Percentiles rank a stretch among this genome's conserved stretches.
phyloP scores from a whole-genome alignment of 2,113 vertebrate species.

The Podilymbus podiceps region DNA sequence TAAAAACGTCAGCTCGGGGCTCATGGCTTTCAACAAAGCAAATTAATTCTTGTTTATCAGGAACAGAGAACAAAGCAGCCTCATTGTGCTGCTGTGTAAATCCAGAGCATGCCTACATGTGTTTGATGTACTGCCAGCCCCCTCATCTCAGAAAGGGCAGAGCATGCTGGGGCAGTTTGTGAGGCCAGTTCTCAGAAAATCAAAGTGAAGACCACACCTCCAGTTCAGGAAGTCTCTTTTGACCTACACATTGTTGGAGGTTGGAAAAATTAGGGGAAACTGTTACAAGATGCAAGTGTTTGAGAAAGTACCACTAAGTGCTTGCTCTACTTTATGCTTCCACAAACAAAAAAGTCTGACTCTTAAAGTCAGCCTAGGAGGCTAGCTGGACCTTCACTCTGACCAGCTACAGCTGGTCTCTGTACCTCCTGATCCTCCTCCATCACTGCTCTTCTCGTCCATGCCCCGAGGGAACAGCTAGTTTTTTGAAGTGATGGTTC shows the following conservation, averaged over 20 bases:
- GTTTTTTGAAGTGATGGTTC: not conserved
- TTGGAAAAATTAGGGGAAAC: not conserved
- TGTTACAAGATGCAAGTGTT: not conserved
- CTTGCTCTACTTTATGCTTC: not conserved
- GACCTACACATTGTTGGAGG: not conserved
- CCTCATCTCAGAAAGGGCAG: not conserved
- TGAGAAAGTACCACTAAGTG: not conserved
- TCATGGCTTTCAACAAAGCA: slow-evolving; percentile 7
- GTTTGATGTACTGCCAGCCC: not conserved
- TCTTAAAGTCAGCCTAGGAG: not conserved
- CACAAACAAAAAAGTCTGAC: too few relatives aligned
- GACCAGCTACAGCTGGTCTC: not conserved
- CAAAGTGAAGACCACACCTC: not conserved
- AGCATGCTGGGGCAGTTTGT: not conserved
- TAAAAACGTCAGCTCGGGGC: not conserved
- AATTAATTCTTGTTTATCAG: not conserved
- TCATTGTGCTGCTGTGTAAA: not conserved
- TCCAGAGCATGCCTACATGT: not conserved
- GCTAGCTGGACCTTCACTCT: not conserved
- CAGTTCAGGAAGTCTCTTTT: not conserved
- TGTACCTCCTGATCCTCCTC: not conserved
- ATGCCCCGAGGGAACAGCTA: rapidly evolving
- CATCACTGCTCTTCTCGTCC: not conserved
- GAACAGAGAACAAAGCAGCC: not conserved
- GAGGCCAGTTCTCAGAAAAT: not conserved